These are phyloP conservation scores for Tyria jacobaeae DNA, from an alignment of 2,888 invertebrate genomes.

Conservation along the genomic window DNA sequence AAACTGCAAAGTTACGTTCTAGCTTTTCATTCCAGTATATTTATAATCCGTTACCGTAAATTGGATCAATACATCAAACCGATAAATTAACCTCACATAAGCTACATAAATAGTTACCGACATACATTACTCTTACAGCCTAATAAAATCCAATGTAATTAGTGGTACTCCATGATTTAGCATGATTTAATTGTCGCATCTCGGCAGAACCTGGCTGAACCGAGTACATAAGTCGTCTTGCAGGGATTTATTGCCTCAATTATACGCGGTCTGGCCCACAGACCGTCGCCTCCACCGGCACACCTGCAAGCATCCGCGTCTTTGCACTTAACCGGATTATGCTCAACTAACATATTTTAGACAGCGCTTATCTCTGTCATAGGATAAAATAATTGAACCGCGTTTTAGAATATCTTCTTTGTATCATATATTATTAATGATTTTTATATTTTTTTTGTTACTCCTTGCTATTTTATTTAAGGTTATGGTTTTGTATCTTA, in stretches of 20 bases:
- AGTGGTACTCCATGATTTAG: slow-evolving; percentile 74
- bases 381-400: slow-evolving; percentile 19
- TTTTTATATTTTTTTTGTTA: background rate
- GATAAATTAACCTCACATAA: background rate
- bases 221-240: slow-evolving; percentile 70
- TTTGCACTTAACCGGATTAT: slow-evolving; percentile 66
- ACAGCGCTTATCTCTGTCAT: slow-evolving; percentile 31
- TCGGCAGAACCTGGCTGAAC: slow-evolving; percentile 60
- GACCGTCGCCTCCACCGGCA: slow-evolving; percentile 31
- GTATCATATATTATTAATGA: slow-evolving; percentile 1
- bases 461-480: too few relatives aligned
- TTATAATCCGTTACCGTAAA: too few relatives aligned
- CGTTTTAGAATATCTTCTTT: slow-evolving; percentile 5
- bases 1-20: too few relatives aligned
- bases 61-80: too few relatives aligned
- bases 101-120: background rate
- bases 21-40: too few relatives aligned
- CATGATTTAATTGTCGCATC: slow-evolving; percentile 82
- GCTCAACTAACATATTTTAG: slow-evolving; percentile 50
- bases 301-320: slow-evolving; percentile 55
- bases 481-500: too few relatives aligned
- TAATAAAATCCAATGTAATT: slow-evolving; percentile 62
- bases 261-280: slow-evolving; percentile 72
- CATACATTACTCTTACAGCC: slow-evolving; percentile 27
- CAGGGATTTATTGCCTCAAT: slow-evolving; percentile 80